Evolutionary conservation across 2,113 vertebrate genomes (phyloP).

Genomic region (Mormyrus iriodes): DNA sequence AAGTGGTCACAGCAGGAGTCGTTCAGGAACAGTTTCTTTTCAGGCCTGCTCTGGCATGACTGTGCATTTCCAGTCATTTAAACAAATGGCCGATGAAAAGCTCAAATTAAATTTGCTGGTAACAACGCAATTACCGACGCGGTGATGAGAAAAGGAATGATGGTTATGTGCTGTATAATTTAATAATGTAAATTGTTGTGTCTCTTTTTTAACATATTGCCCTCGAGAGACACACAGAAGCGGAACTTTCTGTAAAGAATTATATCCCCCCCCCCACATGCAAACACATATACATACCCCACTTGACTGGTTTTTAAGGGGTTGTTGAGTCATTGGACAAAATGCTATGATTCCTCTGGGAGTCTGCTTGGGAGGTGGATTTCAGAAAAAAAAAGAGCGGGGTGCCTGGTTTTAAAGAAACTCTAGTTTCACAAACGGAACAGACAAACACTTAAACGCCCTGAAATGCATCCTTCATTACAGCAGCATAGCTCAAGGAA

Average conservation of each 20-base stretch:
- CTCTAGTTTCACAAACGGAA: not conserved
- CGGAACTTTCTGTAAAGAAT: not conserved
- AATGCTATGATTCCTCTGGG: not conserved
- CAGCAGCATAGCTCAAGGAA: not conserved
- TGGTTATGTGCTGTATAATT: not conserved
- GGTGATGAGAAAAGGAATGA: not conserved
- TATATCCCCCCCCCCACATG: not conserved
- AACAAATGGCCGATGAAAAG: not conserved
- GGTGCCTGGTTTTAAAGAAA: not conserved
- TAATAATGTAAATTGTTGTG: slow-evolving; percentile 7
- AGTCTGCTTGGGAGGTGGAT: not conserved
- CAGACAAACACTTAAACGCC: not conserved
- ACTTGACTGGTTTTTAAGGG: not conserved
- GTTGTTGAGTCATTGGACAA: not conserved
- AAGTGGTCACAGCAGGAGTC: not conserved
- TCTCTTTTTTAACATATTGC: not conserved
- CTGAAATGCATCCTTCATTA: not conserved
- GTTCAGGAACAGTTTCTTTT: not conserved
- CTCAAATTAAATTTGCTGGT: slow-evolving; percentile 3
- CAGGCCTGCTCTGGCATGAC: not conserved
- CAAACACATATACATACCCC: not conserved
- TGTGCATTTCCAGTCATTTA: not conserved
- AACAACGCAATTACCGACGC: not conserved
- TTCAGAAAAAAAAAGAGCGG: not conserved
- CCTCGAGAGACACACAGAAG: not conserved